A percentile compares a stretch with the other conserved stretches of the same genome.
Evolutionary conservation across 2,888 invertebrate species (phyloP).

Genomic region (Steinernema carpocapsae): DNA sequence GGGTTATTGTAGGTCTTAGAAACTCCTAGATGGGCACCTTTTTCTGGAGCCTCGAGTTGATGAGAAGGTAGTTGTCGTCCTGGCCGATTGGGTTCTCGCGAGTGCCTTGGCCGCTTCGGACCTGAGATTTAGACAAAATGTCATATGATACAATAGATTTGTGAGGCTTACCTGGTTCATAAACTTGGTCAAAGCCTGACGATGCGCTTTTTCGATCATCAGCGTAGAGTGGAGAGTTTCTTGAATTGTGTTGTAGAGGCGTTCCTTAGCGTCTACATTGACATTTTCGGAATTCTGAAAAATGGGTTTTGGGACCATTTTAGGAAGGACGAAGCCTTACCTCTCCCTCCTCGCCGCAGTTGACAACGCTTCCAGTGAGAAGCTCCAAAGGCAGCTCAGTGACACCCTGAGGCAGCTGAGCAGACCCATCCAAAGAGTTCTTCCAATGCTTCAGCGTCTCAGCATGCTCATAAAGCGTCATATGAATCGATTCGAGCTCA

Average conservation of each 20-base stretch:
- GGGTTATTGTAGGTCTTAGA: background rate
- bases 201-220: constrained; percentile 19
- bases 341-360: constrained; percentile 26
- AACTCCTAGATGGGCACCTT: constrained; percentile 10
- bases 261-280: constrained; percentile 3
- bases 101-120: constrained; percentile 21
- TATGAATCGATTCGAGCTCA: constrained; percentile 54
- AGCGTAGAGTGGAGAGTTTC: constrained; percentile 30
- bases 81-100: constrained; percentile 29
- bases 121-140: background rate
- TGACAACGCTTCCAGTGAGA: background rate
- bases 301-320: background rate
- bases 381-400: constrained; percentile 40
- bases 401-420: constrained; percentile 36
- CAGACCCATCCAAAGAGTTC: constrained; percentile 43
- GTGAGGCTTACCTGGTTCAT: constrained; percentile 4
- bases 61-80: constrained; percentile 29
- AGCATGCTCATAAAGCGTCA: constrained; percentile 48
- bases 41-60: constrained; percentile 24
- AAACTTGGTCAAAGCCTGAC: constrained; percentile 13
- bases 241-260: constrained; percentile 28
- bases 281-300: constrained; percentile 14
- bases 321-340: background rate
- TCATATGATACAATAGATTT: too few relatives aligned
- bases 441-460: constrained; percentile 60